phyloP scores from a whole-genome alignment of 1,140 invertebrate species.

The Carposina sasakii region DNA sequence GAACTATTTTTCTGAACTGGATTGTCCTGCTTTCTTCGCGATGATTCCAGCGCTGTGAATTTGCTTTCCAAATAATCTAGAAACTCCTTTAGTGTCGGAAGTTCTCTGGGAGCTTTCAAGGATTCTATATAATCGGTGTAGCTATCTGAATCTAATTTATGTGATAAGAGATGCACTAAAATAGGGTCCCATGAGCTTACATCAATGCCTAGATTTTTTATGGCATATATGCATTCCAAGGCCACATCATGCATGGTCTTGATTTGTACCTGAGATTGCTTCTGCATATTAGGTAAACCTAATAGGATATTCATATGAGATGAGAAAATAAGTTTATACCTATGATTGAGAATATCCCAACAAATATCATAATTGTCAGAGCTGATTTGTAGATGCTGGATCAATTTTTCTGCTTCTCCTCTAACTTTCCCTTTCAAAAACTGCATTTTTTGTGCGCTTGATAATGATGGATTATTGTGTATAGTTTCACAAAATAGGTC shows the following conservation, averaged over 20 bases:
- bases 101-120: constrained; percentile 17
- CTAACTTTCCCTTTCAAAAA: constrained; percentile 3
- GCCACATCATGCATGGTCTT: too few relatives aligned
- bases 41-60: constrained; percentile 24
- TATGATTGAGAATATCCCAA: constrained; percentile 24
- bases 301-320: constrained; percentile 17
- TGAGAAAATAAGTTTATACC: constrained; percentile 18
- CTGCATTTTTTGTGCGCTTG: constrained; percentile 18
- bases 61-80: constrained; percentile 25
- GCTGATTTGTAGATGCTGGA: constrained; percentile 19
- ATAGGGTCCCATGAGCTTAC: too few relatives aligned
- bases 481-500: constrained; percentile 23
- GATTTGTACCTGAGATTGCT: too few relatives aligned
- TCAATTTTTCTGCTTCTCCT: constrained; percentile 18
- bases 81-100: constrained; percentile 18
- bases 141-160: constrained; percentile 14
- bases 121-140: constrained; percentile 23
- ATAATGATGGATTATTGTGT: constrained; percentile 18
- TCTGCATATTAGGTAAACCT: too few relatives aligned
- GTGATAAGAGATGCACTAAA: constrained; percentile 11
- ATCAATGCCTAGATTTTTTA: too few relatives aligned
- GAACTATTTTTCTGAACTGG: too few relatives aligned
- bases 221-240: too few relatives aligned
- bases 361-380: constrained; percentile 19
- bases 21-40: too few relatives aligned